These are phyloP conservation scores for Typhlichthys subterraneus DNA, from an alignment of 2,797 vertebrate species.

Conservation along the genomic window DNA sequence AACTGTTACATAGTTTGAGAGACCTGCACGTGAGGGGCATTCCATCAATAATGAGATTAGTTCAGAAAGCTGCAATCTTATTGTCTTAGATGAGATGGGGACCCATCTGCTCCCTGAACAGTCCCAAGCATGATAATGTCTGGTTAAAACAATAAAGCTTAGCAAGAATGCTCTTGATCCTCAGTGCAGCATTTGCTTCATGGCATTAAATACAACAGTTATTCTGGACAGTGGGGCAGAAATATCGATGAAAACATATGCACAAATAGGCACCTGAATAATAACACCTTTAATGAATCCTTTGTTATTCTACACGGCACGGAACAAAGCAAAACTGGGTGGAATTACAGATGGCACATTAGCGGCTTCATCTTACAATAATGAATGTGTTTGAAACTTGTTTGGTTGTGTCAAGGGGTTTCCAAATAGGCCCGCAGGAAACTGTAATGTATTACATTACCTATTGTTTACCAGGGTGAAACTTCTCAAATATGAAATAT, in stretches of 20 bases:
- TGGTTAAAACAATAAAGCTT: slow-evolving; percentile 32
- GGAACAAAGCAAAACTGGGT: slow-evolving; percentile 3
- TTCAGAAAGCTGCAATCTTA: neutral
- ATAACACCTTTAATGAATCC: slow-evolving; percentile 12
- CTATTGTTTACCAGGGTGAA: neutral
- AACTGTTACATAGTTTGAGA: no score
- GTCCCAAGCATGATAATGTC: slow-evolving; percentile 40
- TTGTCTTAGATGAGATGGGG: slow-evolving; percentile 45
- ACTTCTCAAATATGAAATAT: neutral
- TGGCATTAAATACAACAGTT: slow-evolving; percentile 14
- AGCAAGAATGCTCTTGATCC: slow-evolving; percentile 32
- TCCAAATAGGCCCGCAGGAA: slow-evolving; percentile 2
- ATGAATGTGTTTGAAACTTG: slow-evolving; percentile 9
- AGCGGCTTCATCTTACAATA: slow-evolving; percentile 22
- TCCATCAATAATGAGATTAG: no score
- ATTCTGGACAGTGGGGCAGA: slow-evolving; percentile 3
- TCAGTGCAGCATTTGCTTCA: slow-evolving; percentile 18
- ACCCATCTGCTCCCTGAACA: slow-evolving; percentile 59
- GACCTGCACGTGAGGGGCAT: no score
- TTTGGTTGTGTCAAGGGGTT: slow-evolving; percentile 12
- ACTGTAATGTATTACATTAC: neutral
- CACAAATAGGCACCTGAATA: neutral
- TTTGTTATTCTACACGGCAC: neutral
- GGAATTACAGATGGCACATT: neutral
- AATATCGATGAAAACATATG: slow-evolving; percentile 5